Evolutionary conservation across 2,888 invertebrate species (phyloP), one percentile per base, ranked within the genome.

Genomic region (Acleris cristana): DNA sequence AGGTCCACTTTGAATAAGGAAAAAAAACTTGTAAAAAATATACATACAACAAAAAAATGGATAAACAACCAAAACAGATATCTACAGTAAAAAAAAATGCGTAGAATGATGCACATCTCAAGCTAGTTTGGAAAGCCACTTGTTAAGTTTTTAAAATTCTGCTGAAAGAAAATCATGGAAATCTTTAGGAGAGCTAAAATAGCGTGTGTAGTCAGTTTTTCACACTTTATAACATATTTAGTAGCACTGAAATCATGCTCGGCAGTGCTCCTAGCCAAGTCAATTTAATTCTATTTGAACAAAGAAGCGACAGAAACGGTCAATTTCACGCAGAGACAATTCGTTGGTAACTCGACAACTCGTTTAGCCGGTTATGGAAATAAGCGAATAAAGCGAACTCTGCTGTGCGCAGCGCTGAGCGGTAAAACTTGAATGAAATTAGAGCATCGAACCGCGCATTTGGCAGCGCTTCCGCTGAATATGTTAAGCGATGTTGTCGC

Each of bases 361-460:
- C 65, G 65, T 65, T 65, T 65, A 60, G 52, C 59, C 30, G 64
- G 58, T 58, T 64, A 64, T 58, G 57, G 44, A 52, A 58, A 64
- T 40, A 58, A 58, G 30, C 26, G 44, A 52, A 58, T 58, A 23
- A 58, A 58, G 30, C 26, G 44, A 49, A 58, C 57, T 64, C 40
- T 64, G 40, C 64, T 23, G n/a, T 26, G 51, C 26, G 26, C 34
- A 51, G 64, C 55, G 63, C 51, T 40, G 51, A 49, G n/a, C 34
- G 51, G 19, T 48, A 57, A 60, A 49, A 64, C 51, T 58, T 58
- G 44, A 14, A 53, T 52, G 52, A 52, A 52, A 52, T 52, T 52
- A 52, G 52, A 52, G 52, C 52, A 19, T 53, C 26, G 53, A 53
- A 30, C 26, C 56, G 44, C 16, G 55, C 40, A 55, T 56, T 56